Evolutionary conservation across 1,140 invertebrate species (phyloP).

Genomic region (Heliconius melpomene): DNA sequence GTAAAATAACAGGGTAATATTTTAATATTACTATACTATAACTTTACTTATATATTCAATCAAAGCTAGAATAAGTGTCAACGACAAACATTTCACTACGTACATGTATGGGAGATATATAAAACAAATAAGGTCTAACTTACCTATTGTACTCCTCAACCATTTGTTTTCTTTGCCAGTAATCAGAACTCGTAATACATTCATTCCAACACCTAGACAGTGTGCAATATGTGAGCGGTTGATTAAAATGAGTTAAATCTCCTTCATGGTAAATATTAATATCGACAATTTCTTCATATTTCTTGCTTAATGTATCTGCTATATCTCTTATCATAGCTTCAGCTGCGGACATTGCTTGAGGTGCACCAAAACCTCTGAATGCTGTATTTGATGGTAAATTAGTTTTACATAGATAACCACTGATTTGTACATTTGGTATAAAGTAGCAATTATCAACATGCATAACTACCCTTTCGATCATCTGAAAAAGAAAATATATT

Average conservation of each 20-base stretch:
- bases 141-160: slow-evolving; percentile 85
- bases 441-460: slow-evolving; percentile 85
- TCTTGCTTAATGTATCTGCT: slow-evolving; percentile 81
- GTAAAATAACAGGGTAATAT: no score
- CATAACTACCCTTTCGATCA: slow-evolving; percentile 83
- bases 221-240: slow-evolving; percentile 85
- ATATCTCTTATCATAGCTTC: slow-evolving; percentile 86
- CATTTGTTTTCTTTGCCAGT: slow-evolving; percentile 77
- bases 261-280: slow-evolving; percentile 88
- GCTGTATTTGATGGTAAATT: slow-evolving; percentile 90
- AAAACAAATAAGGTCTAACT: not conserved
- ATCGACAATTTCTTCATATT: slow-evolving; percentile 63
- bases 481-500: slow-evolving; percentile 64
- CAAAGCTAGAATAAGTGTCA: no score
- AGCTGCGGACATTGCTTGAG: slow-evolving; percentile 87
- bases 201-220: slow-evolving; percentile 87
- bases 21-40: no score
- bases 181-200: slow-evolving; percentile 83
- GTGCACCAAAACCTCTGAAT: slow-evolving; percentile 89
- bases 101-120: no score
- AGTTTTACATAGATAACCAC: slow-evolving; percentile 85
- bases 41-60: no score
- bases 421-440: slow-evolving; percentile 82
- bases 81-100: no score
- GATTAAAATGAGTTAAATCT: slow-evolving; percentile 87